Base-by-base conservation (phyloP, 2,797 vertebrate genomes). In the Jordanella pulchra region DNA sequence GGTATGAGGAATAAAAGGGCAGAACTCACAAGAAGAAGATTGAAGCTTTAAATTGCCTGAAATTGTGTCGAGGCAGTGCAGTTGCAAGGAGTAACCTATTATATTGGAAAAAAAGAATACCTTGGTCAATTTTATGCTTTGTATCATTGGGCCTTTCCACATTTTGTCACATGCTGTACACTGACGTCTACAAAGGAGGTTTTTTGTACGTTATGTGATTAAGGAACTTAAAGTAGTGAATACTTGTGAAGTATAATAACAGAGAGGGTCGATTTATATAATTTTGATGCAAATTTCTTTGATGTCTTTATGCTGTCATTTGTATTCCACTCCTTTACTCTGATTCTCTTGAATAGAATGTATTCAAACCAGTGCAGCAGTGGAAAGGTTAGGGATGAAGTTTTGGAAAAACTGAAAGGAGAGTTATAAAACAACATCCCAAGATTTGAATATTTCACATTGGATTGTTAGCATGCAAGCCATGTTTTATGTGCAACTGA, bases 1-100 rank as follows among this genome's bases (percentile, higher is more conserved):
- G 13, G 61, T 71, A 50, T 72, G 55, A 58, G 75, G 63, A 83
- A 53, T 71, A 17, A 35, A n/a, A n/a, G 44, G 28, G 5, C 32
- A 53, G 47, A 50, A 15, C 18, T 13, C 10, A 7, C 50, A 58
- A 39, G 51, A 71, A 72, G 71, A 48, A 68, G 72, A 55, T 44
- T 45, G 10, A 48, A 75, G 71, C 10, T 68, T 68, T 74, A 30
- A 63, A 68, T 60, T 50, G 21, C 44, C 65, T 54, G 30, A 73
- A 70, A 65, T 74, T 23, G 23, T 15, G 13, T 63, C 23, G 35
- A 55, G 70, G 69, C 54, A 39, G 28, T 32, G 50, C 1, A 10
- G 18, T 32, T 28, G 53, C 2, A 32, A 50, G 14, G 1, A 45
- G 4, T 51, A 71, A 48, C 1, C 1, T 64, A 60, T 75, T 21